phyloP scores from a whole-genome alignment of 92 coral and sea anemone genomes.

The Parazoanthus swiftii region DNA sequence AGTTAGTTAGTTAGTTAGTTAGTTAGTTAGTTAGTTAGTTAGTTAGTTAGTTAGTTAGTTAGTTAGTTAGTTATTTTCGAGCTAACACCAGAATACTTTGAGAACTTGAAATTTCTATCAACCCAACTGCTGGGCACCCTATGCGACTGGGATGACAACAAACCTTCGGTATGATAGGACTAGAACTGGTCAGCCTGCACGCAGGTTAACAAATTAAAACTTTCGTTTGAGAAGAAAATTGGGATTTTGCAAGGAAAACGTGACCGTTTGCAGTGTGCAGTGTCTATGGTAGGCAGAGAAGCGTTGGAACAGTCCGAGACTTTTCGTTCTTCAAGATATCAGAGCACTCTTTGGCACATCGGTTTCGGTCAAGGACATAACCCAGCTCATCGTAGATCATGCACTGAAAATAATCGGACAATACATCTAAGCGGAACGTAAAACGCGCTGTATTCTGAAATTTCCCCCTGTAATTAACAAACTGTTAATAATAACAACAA shows the following conservation, averaged over 20 bases:
- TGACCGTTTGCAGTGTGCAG: background rate
- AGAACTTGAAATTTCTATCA: background rate
- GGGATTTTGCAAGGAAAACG: no score
- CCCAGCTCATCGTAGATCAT: conserved; percentile 90
- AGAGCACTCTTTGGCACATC: conserved; percentile 82
- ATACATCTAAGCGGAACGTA: background rate
- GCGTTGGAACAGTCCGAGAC: background rate
- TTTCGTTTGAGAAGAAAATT: background rate
- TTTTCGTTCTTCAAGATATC: conserved; percentile 45
- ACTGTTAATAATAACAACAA: no score
- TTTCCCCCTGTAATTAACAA: background rate
- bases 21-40: no score
- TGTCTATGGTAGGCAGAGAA: conserved; percentile 22
- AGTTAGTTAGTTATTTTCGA: background rate
- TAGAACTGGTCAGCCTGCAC: background rate
- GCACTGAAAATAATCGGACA: conserved; percentile 58
- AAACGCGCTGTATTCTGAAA: background rate
- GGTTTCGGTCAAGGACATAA: conserved; percentile 73
- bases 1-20: no score
- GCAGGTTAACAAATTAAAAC: background rate
- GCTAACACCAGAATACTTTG: background rate
- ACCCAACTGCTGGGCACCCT: no score
- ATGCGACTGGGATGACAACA: no score
- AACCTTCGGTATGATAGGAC: background rate
- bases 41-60: no score